Evolutionary conservation across 2,888 invertebrate genomes (phyloP), one percentile per base, ranked within the genome.

Genomic region (Silvanus unidentatus): DNA sequence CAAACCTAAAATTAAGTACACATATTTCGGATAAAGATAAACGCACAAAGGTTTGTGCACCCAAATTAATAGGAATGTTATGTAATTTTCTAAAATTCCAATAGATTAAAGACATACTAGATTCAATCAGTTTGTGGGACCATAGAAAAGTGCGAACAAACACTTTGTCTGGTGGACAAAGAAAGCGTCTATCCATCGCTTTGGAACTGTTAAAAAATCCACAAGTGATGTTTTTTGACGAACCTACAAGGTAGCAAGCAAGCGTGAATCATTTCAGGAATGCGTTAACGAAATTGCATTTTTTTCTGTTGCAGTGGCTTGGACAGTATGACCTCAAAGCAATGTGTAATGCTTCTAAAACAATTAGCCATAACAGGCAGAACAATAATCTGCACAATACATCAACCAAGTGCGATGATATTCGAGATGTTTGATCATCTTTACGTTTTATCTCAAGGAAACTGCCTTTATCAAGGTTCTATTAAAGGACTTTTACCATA

Each of bases 171-270:
- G 94, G 95, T 6, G 95, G 95, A 1, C 90, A 96, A 73, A 82
- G 82, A 61, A 96, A 95, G 69, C 78, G 95, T 59, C 77, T 96
- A 40, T 86, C 93, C 1, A 90, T 95, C 52, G 94, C 93, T 6
- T 74, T 93, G 51, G 95, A 96, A 74, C 76, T 96, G 58, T 82
- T 95, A 54, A 90, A 85, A 68, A 92, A 96, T 71, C 95, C 95
- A 1, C 87, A 91, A 1, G 81, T 95, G 39, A 86, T 95, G 82
- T 91, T 95, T 68, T 81, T 96, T 54, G 95, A 96, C 68, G 95
- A 96, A 73, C 95, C 95, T 15, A 95, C 93, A 9, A 64, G 60
- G 62, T 60, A 56, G 43, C n/a, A 5, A n/a, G n/a, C n/a, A n/a
- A n/a, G n/a, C n/a, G n/a, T n/a, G n/a, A n/a, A n/a, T n/a, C n/a